These are phyloP conservation scores for Helicoverpa armigera DNA, from an alignment of 1,140 invertebrate species.

Conservation along the genomic window DNA sequence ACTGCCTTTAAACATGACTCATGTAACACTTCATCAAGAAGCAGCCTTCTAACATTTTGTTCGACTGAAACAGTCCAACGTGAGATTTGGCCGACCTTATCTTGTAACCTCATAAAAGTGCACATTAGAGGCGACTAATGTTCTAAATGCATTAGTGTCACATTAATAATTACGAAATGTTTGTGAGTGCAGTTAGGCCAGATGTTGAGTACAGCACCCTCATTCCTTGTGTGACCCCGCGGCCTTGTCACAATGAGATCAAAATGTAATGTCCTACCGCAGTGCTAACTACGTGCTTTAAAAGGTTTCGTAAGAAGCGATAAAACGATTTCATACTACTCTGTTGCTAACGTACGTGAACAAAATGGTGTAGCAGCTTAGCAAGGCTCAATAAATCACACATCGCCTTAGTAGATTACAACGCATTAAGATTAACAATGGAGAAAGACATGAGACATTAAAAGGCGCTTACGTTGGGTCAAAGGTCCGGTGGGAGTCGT, in stretches of 20 bases:
- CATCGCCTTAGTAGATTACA: not conserved
- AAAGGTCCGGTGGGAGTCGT: too few relatives aligned
- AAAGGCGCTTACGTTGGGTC: too few relatives aligned
- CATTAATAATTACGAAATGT: conserved; percentile 78
- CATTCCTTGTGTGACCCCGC: conserved; percentile 21
- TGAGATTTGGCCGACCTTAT: conserved; percentile 70
- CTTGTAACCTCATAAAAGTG: conserved; percentile 75
- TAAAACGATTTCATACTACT: not conserved
- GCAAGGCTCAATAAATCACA: not conserved
- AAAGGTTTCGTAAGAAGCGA: not conserved
- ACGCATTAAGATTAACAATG: conserved; percentile 2
- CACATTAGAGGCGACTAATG: conserved; percentile 80
- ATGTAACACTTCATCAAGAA: conserved; percentile 49
- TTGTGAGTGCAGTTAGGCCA: conserved; percentile 59
- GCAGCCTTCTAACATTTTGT: conserved; percentile 46
- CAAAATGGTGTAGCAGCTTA: not conserved
- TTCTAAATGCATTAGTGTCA: conserved; percentile 76
- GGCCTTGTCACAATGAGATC: conserved; percentile 35
- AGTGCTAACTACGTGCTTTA: not conserved
- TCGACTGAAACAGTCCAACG: conserved; percentile 49
- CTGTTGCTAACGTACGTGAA: not conserved
- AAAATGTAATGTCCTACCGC: conserved; percentile 4
- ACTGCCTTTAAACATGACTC: conserved; percentile 51
- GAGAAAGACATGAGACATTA: not conserved
- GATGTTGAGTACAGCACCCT: conserved; percentile 60